Percentiles rank a stretch among this genome's conserved stretches.
Conservation (phyloP, 2,888 invertebrate species). For the Apamea anceps region DNA sequence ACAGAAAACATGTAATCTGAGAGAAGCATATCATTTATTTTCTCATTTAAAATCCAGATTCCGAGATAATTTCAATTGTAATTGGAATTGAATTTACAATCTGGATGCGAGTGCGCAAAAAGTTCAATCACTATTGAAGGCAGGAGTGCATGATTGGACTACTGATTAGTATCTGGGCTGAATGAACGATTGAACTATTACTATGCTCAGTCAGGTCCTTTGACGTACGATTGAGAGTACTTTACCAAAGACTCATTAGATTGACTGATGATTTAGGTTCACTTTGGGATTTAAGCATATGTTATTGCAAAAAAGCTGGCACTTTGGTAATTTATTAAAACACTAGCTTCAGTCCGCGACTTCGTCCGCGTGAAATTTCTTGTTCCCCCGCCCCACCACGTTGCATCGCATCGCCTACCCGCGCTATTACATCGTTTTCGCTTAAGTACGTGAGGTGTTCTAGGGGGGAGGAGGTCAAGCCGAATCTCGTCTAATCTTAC, state of each 20-base stretch:
- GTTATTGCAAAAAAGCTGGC: not conserved
- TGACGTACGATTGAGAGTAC: not conserved
- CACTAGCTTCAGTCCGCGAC: no score
- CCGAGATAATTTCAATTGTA: slow-evolving; percentile 38
- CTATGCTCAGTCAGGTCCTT: slow-evolving; percentile 6
- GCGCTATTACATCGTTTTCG: no score
- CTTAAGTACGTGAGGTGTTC: no score
- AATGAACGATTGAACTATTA: slow-evolving; percentile 17
- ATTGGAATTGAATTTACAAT: slow-evolving; percentile 51
- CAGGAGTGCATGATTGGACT: slow-evolving; percentile 34
- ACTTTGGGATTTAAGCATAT: not conserved
- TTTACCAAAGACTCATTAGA: not conserved
- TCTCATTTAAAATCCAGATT: slow-evolving; percentile 34
- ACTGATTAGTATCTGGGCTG: slow-evolving; percentile 20
- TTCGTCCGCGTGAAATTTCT: no score
- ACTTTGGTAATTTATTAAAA: no score
- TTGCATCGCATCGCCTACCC: no score
- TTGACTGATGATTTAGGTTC: not conserved
- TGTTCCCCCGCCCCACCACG: no score
- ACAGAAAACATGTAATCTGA: slow-evolving; percentile 20
- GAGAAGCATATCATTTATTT: slow-evolving; percentile 26
- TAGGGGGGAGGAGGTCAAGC: no score
- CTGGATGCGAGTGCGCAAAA: slow-evolving; percentile 41
- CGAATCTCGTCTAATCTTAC: no score
- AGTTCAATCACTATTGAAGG: slow-evolving; percentile 39